A percentile compares a stretch with the other conserved stretches of the same genome.
Evolutionary conservation across 2,797 vertebrate species (phyloP).

Genomic region (Epinephelus awoara): DNA sequence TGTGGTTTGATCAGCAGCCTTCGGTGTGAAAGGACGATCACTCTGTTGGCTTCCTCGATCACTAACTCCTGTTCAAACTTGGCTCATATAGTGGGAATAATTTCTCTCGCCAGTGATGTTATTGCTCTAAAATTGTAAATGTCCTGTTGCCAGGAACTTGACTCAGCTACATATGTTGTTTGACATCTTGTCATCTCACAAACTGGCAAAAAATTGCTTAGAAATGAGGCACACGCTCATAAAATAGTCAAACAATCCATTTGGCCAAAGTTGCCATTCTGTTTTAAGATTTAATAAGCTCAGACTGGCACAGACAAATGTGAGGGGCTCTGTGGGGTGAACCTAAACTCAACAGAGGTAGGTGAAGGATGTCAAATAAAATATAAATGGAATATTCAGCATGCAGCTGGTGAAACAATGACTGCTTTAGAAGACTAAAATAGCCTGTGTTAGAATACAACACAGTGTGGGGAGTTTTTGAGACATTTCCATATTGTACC

Average conservation of each 20-base stretch:
- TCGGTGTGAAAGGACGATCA: conserved; percentile 1
- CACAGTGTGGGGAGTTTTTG: conserved; percentile 4
- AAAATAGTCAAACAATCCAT: conserved; percentile 49
- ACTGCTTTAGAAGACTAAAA: conserved; percentile 47
- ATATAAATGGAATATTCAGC: conserved; percentile 50
- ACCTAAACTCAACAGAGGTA: conserved; percentile 49
- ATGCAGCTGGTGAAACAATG: conserved; percentile 69
- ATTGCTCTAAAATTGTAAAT: conserved; percentile 41
- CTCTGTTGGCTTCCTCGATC: background rate
- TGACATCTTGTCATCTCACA: conserved; percentile 62
- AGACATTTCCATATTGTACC: conserved; percentile 25
- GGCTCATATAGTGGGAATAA: conserved; percentile 18
- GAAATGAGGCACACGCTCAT: conserved; percentile 31
- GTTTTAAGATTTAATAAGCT: conserved; percentile 57
- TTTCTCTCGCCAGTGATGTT: conserved; percentile 43
- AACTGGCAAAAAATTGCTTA: conserved; percentile 21
- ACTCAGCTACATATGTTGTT: conserved; percentile 57
- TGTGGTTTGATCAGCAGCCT: background rate
- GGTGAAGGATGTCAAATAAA: conserved; percentile 67
- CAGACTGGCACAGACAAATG: conserved; percentile 40
- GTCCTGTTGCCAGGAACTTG: conserved; percentile 46
- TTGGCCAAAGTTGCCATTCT: conserved; percentile 40
- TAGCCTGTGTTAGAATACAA: conserved; percentile 15
- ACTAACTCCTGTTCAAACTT: conserved; percentile 24
- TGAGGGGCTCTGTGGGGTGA: conserved; percentile 36